Evolutionary conservation across 2,888 invertebrate species (phyloP).

Genomic region (Cataglyphis cursor): DNA sequence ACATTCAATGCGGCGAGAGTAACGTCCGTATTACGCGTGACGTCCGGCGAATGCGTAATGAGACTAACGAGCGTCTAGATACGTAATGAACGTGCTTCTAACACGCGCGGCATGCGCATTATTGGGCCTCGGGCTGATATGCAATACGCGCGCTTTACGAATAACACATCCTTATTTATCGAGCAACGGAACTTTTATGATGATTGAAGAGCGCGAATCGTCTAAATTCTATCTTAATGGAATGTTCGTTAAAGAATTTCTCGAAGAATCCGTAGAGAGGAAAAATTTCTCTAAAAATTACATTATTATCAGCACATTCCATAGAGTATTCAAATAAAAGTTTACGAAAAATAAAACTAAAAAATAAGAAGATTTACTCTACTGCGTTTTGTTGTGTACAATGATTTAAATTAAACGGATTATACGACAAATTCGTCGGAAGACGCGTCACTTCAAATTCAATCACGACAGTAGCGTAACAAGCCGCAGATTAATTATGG

Average conservation of each 20-base stretch:
- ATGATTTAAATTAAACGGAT: slow-evolving; percentile 13
- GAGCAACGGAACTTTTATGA: slow-evolving; percentile 10
- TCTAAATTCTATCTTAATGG: background rate
- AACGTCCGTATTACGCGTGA: slow-evolving; percentile 49
- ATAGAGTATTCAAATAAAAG: background rate
- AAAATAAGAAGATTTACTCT: background rate
- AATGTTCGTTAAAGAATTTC: background rate
- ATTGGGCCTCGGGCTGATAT: slow-evolving; percentile 16
- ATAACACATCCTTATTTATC: background rate
- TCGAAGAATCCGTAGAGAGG: background rate
- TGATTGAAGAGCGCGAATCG: background rate
- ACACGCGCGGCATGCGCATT: slow-evolving; percentile 38
- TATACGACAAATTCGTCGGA: background rate
- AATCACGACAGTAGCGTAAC: slow-evolving; percentile 74
- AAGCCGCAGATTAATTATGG: slow-evolving; percentile 77
- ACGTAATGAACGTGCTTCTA: slow-evolving; percentile 43
- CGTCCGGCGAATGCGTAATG: slow-evolving; percentile 57
- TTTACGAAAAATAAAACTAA: background rate
- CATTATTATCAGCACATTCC: background rate
- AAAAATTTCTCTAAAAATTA: background rate
- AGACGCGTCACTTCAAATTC: slow-evolving; percentile 51
- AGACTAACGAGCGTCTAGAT: slow-evolving; percentile 50
- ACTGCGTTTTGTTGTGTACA: background rate
- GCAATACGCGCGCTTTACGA: background rate
- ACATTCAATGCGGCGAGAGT: slow-evolving; percentile 48